phyloP scores from a whole-genome alignment of 2,797 vertebrate species.

The Coendou prehensilis region DNA sequence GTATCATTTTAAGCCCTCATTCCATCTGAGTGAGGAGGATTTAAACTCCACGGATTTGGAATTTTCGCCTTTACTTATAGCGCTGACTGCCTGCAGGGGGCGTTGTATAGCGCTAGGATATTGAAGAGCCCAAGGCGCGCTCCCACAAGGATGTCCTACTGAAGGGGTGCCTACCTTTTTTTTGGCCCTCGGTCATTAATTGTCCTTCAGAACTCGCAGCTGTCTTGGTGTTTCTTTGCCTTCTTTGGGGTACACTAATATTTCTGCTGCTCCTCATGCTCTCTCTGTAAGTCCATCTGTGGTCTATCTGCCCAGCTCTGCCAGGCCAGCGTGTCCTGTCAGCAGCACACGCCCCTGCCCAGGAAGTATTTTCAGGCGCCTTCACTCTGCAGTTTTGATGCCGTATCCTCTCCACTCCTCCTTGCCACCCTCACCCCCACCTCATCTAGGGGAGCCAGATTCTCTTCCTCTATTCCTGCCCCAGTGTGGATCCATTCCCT shows the following conservation, averaged over 20 bases:
- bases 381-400: background rate
- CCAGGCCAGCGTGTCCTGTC: too few relatives aligned
- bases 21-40: background rate
- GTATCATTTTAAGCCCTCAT: background rate
- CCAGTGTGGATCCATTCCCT: background rate
- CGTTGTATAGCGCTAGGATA: background rate
- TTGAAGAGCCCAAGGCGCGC: background rate
- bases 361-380: background rate
- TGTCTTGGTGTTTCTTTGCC: background rate
- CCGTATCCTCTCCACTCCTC: too few relatives aligned
- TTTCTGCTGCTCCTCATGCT: background rate
- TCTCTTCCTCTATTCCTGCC: background rate
- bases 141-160: background rate
- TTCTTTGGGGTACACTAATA: background rate
- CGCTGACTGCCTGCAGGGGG: background rate
- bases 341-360: background rate
- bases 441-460: background rate
- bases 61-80: slow-evolving; percentile 8
- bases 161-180: background rate
- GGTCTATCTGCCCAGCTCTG: background rate
- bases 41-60: background rate
- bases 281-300: background rate
- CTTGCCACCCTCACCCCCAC: background rate
- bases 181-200: background rate
- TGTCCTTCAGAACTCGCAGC: background rate